These are phyloP conservation scores for Microtus obscurus DNA, from an alignment of 2,797 vertebrate species.

Conservation along the genomic window DNA sequence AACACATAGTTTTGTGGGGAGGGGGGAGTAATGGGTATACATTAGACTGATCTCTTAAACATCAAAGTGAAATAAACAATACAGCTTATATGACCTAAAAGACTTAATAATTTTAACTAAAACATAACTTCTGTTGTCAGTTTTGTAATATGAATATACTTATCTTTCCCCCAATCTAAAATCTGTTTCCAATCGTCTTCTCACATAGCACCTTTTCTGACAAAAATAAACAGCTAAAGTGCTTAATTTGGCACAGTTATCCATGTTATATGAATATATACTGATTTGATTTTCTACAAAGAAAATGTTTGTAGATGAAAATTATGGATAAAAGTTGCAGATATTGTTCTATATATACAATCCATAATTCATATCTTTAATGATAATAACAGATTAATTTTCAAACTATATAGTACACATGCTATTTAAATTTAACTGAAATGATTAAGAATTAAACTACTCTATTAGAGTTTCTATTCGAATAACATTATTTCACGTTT, in stretches of 20 bases:
- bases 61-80: slow-evolving; percentile 20
- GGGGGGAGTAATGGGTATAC: neutral
- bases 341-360: neutral
- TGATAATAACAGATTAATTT: neutral
- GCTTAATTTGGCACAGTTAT: neutral
- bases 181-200: slow-evolving; percentile 26
- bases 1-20: slow-evolving; percentile 28
- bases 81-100: neutral
- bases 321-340: neutral
- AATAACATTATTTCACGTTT: neutral
- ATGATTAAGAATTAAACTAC: neutral
- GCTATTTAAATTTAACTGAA: slow-evolving; percentile 39
- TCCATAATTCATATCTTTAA: slow-evolving; percentile 1
- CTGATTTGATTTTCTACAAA: slow-evolving; percentile 50
- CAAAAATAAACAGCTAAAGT: neutral
- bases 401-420: neutral
- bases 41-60: neutral
- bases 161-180: neutral
- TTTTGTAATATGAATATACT: slow-evolving; percentile 25
- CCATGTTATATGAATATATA: neutral
- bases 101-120: slow-evolving; percentile 37
- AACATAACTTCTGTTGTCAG: slow-evolving; percentile 17
- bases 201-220: neutral
- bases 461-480: neutral
- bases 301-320: neutral